These are phyloP conservation scores for Axea sp. DNA, from an alignment of 2,888 invertebrate genomes.

Conservation along the genomic window DNA sequence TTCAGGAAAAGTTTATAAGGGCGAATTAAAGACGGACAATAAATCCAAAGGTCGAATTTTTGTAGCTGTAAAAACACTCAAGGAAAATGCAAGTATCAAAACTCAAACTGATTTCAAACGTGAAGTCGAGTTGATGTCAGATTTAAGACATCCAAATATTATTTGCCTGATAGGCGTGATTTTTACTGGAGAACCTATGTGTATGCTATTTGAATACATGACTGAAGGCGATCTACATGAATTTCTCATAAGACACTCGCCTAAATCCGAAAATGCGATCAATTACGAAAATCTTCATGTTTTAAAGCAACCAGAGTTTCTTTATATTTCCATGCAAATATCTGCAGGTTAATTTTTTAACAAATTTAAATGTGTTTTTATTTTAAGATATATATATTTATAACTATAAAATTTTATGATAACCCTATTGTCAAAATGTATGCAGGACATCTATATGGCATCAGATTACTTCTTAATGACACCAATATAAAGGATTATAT, in stretches of 20 bases:
- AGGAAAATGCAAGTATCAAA: conserved; percentile 94
- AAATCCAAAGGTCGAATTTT: conserved; percentile 84
- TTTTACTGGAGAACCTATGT: conserved; percentile 92
- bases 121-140: conserved; percentile 96
- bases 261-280: conserved; percentile 82
- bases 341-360: conserved; percentile 81
- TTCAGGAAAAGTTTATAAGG: conserved; percentile 94
- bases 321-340: conserved; percentile 95
- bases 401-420: no score
- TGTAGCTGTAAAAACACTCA: conserved; percentile 96
- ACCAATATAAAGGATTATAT: no score
- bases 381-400: no score
- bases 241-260: conserved; percentile 94
- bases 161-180: conserved; percentile 96
- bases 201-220: conserved; percentile 99
- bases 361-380: no score
- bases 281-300: conserved; percentile 86
- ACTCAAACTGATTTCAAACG: conserved; percentile 95
- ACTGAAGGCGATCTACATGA: conserved; percentile 98
- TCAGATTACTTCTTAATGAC: no score
- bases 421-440: no score
- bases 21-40: conserved; percentile 87
- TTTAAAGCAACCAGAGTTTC: conserved; percentile 90
- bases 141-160: conserved; percentile 96
- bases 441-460: no score